phyloP scores from a whole-genome alignment of 2,797 vertebrate species.

The Echiichthys vipera region DNA sequence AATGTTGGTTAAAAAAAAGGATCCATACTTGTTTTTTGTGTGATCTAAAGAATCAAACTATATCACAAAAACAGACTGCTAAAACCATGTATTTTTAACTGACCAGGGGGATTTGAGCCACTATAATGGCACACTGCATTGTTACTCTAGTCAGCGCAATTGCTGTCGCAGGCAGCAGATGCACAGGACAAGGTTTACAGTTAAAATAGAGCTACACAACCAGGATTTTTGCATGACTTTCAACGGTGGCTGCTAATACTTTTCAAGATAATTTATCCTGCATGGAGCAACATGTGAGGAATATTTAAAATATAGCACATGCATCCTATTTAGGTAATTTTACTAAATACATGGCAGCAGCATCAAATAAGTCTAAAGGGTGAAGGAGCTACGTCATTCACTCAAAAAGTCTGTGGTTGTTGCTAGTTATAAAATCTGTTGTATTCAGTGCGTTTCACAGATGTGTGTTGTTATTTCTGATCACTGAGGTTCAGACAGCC shows the following conservation, averaged over 20 bases:
- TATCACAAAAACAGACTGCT: background rate
- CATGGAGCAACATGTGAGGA: background rate
- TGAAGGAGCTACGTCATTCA: background rate
- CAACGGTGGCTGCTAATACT: background rate
- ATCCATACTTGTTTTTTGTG: too few relatives aligned
- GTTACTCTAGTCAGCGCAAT: background rate
- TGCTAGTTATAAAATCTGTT: background rate
- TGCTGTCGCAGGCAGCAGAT: constrained; percentile 12
- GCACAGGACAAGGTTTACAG: background rate
- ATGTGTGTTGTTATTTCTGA: constrained; percentile 27
- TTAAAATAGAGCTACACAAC: background rate
- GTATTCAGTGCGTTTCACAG: background rate
- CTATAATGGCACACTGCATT: background rate
- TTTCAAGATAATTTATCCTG: background rate
- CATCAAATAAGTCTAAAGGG: background rate
- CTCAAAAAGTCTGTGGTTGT: background rate
- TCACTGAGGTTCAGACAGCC: background rate
- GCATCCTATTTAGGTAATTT: background rate
- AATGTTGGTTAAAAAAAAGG: too few relatives aligned
- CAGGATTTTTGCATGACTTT: background rate
- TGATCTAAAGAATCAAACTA: background rate
- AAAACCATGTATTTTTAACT: background rate
- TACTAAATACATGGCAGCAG: background rate
- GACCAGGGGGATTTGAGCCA: background rate
- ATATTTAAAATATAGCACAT: background rate